These are phyloP conservation scores for Conistra vaccinii DNA, from an alignment of 2,888 invertebrate genomes.

Conservation along the genomic window DNA sequence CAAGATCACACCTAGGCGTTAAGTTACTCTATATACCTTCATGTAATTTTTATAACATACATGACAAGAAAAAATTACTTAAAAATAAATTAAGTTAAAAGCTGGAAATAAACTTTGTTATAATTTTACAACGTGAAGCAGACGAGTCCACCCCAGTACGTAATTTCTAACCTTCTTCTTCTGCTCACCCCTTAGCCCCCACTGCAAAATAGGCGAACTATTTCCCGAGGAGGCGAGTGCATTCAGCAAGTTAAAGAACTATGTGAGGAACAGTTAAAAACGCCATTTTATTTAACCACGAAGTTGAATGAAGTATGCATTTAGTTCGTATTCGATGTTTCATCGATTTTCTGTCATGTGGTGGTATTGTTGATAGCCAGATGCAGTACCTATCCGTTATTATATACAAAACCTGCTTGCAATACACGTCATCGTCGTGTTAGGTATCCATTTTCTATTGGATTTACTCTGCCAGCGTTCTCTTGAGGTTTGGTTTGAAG, in stretches of 20 bases:
- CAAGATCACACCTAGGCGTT: conserved; percentile 74
- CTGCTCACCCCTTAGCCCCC: background rate
- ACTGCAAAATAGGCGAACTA: conserved; percentile 15
- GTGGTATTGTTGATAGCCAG: conserved; percentile 4
- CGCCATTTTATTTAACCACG: conserved; percentile 16
- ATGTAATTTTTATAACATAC: conserved; percentile 3
- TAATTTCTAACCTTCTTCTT: background rate
- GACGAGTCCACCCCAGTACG: too few relatives aligned
- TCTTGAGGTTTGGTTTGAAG: conserved; percentile 14
- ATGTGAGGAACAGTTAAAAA: conserved; percentile 3
- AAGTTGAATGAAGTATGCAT: conserved; percentile 20
- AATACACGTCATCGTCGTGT: conserved; percentile 16
- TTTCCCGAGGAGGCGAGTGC: conserved; percentile 13
- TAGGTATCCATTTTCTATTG: conserved; percentile 23
- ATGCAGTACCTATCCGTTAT: background rate
- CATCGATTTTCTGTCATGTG: conserved; percentile 22
- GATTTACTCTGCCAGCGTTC: conserved; percentile 11
- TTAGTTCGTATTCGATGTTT: background rate
- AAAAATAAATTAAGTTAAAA: conserved; percentile 12
- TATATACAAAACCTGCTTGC: conserved; percentile 23
- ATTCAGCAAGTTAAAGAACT: conserved; percentile 23
- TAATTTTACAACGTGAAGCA: background rate
- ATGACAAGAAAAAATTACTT: background rate
- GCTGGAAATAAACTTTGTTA: background rate
- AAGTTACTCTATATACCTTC: conserved; percentile 39